A percentile compares a stretch with the other conserved stretches of the same genome.
Evolutionary conservation across 2,797 vertebrate genomes (phyloP).

Genomic region (Anniella stebbinsi): DNA sequence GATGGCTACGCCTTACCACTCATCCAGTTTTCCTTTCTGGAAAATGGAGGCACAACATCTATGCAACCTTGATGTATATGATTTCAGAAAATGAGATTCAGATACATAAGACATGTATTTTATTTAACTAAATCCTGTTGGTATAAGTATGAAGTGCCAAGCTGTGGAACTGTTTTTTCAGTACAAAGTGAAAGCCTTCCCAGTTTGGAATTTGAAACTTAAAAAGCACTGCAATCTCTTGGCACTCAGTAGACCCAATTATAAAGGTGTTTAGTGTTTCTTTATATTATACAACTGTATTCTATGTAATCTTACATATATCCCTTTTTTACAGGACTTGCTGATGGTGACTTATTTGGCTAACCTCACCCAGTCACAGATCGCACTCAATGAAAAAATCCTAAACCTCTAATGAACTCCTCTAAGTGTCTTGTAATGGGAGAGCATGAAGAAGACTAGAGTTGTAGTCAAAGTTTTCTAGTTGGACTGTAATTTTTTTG

Average conservation of each 20-base stretch:
- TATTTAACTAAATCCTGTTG: neutral
- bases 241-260: neutral
- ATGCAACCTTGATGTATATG: neutral
- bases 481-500: slow-evolving; percentile 46
- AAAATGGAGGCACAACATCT: neutral
- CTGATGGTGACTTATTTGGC: slow-evolving; percentile 99
- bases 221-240: neutral
- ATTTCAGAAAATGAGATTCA: neutral
- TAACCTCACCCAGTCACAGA: slow-evolving; percentile 98
- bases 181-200: too few relatives aligned
- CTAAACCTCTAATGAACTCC: slow-evolving; percentile 81
- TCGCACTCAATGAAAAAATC: slow-evolving; percentile 97
- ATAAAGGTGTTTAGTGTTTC: neutral
- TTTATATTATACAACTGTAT: neutral
- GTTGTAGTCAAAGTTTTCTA: slow-evolving; percentile 3
- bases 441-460: slow-evolving; percentile 30
- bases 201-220: neutral
- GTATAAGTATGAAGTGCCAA: neutral
- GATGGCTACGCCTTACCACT: too few relatives aligned
- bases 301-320: slow-evolving; percentile 12
- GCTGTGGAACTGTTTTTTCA: neutral
- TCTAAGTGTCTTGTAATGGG: slow-evolving; percentile 14
- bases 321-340: slow-evolving; percentile 85
- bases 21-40: neutral
- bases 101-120: neutral